These are phyloP conservation scores for Scaptomyza montana DNA, from an alignment of 1,140 invertebrate species.

Conservation along the genomic window DNA sequence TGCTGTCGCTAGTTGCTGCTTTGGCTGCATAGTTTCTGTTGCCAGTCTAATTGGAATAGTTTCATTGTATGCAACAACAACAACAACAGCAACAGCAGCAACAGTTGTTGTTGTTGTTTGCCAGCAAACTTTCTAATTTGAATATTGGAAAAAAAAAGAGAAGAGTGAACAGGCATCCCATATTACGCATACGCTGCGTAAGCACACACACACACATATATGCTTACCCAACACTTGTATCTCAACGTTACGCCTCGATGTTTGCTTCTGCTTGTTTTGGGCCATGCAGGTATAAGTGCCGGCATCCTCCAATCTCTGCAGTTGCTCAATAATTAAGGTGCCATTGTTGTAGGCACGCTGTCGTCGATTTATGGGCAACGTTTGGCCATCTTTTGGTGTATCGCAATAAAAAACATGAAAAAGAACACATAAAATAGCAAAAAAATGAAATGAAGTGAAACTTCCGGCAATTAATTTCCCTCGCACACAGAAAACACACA, in stretches of 20 bases:
- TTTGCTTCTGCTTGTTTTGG: conserved; percentile 91
- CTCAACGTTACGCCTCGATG: conserved; percentile 91
- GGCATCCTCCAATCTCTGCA: conserved; percentile 90
- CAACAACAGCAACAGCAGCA: conserved; percentile 1
- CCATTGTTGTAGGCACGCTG: conserved; percentile 95
- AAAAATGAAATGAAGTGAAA: conserved; percentile 17
- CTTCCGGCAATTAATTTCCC: conserved; percentile 70
- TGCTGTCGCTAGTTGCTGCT: conserved; percentile 29
- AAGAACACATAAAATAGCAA: not conserved
- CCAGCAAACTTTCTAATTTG: conserved; percentile 61
- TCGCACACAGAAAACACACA: conserved; percentile 27
- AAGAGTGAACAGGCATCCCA: not conserved
- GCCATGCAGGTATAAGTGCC: conserved; percentile 95
- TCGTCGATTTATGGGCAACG: conserved; percentile 92
- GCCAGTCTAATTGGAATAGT: conserved; percentile 80
- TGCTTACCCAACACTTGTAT: conserved; percentile 92
- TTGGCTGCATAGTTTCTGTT: conserved; percentile 70
- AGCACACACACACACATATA: not conserved
- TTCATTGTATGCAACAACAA: conserved; percentile 54
- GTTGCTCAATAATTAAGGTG: conserved; percentile 92
- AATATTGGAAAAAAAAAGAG: conserved; percentile 60
- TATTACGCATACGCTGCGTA: conserved; percentile 33
- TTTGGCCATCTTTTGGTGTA: conserved; percentile 87
- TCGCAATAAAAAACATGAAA: not conserved
- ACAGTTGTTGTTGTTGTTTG: conserved; percentile 5